Conservation (phyloP, 1,140 invertebrate species). For the Zeugodacus cucurbitae region DNA sequence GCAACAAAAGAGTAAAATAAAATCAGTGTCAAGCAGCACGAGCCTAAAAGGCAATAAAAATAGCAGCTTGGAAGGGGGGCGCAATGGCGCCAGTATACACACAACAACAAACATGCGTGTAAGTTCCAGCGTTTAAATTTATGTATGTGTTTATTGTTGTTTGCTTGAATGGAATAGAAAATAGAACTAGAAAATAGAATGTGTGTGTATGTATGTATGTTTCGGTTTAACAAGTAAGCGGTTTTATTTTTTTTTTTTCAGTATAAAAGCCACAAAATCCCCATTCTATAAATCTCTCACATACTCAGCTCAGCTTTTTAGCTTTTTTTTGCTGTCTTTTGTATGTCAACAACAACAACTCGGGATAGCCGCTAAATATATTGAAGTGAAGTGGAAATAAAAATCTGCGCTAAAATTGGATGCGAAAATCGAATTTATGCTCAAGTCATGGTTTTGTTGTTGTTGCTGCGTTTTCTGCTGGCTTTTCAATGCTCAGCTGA, state of each 20-base stretch:
- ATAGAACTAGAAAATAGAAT: not conserved
- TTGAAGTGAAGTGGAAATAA: not conserved
- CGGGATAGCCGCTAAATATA: not conserved
- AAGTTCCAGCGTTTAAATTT: not conserved
- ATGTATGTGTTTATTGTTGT: not conserved
- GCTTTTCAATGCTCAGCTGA: not conserved
- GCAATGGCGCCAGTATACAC: constrained; percentile 1
- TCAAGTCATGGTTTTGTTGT: not conserved
- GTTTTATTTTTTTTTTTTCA: not conserved
- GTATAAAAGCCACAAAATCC: not conserved
- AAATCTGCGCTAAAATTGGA: not conserved
- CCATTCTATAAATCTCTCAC: not conserved
- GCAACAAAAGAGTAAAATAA: not conserved
- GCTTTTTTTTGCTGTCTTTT: not conserved
- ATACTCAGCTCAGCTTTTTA: not conserved
- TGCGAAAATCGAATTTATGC: not conserved
- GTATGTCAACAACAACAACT: not conserved
- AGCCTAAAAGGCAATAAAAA: constrained; percentile 9
- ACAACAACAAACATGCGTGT: not conserved
- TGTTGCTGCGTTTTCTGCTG: too few species aligned
- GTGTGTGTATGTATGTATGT: not conserved
- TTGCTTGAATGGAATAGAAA: not conserved
- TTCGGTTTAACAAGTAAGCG: not conserved
- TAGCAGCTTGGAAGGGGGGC: not conserved
- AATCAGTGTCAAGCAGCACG: not conserved